These are phyloP conservation scores for Lasioglossum figueresi DNA, from an alignment of 2,888 invertebrate species.

Conservation along the genomic window DNA sequence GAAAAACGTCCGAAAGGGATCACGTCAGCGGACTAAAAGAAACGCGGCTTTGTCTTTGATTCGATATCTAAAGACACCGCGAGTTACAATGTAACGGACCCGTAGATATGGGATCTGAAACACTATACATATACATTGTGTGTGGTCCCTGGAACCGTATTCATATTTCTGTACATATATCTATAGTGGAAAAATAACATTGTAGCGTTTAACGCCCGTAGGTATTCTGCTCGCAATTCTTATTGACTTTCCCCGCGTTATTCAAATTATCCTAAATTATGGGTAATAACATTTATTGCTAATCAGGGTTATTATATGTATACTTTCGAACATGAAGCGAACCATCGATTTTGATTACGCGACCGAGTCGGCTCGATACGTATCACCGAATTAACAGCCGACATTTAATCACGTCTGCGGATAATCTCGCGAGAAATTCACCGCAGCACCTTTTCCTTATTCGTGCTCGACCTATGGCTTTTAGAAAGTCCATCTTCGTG, in stretches of 20 bases:
- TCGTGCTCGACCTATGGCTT: constrained; percentile 51
- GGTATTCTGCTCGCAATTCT: not conserved
- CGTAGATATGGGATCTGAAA: too few species aligned
- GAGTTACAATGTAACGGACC: too few species aligned
- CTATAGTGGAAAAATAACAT: not conserved
- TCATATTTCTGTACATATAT: too few species aligned
- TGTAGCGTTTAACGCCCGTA: not conserved
- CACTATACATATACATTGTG: too few species aligned
- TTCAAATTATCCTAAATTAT: not conserved
- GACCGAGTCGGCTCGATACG: not conserved
- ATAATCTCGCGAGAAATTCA: constrained; percentile 51
- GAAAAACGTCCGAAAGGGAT: too few species aligned
- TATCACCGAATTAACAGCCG: not conserved
- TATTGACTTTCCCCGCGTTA: not conserved
- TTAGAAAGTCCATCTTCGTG: constrained; percentile 59
- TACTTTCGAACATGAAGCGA: not conserved
- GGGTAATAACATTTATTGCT: not conserved
- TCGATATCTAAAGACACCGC: too few species aligned
- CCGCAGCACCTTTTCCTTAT: constrained; percentile 17
- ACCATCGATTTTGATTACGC: not conserved
- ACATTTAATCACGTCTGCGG: constrained; percentile 26
- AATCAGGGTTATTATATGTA: not conserved
- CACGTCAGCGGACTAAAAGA: too few species aligned
- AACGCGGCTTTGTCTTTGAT: too few species aligned
- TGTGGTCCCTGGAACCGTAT: too few species aligned